These are phyloP conservation scores for Ptychobarbus kaznakovi DNA, from an alignment of 2,797 vertebrate species.

Conservation along the genomic window DNA sequence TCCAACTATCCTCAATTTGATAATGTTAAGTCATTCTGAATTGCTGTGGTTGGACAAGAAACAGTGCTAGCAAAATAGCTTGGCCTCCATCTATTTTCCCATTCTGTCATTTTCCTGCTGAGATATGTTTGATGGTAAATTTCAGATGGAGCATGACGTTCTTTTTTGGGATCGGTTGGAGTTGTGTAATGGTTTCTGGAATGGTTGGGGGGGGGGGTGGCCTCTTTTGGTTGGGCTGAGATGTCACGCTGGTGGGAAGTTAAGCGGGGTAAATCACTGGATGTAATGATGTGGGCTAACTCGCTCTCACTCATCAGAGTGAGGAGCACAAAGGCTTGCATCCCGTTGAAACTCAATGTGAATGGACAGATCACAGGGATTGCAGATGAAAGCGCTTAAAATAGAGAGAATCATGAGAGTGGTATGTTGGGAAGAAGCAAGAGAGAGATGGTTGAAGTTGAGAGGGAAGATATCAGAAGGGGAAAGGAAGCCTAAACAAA, in stretches of 20 bases:
- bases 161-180: background rate
- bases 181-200: constrained; percentile 47
- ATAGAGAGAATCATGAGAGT: background rate
- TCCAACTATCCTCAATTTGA: background rate
- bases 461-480: constrained; percentile 19
- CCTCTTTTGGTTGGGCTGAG: constrained; percentile 16
- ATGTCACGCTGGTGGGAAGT: constrained; percentile 17
- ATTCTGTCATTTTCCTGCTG: background rate
- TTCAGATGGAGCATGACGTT: constrained; percentile 15
- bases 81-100: constrained; percentile 27
- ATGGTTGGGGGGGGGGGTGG: background rate
- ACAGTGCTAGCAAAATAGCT: constrained; percentile 36
- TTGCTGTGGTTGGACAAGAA: constrained; percentile 34
- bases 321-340: background rate
- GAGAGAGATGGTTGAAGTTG: background rate
- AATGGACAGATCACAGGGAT: constrained; percentile 31
- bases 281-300: constrained; percentile 22
- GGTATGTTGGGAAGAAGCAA: background rate
- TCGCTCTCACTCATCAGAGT: constrained; percentile 13
- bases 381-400: constrained; percentile 8
- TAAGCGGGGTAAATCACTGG: constrained; percentile 25
- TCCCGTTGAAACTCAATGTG: background rate
- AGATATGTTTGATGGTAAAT: constrained; percentile 14
- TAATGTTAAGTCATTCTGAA: constrained; percentile 2
- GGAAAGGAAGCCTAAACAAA: background rate